Evolutionary conservation across 2,888 invertebrate genomes (phyloP), one percentile per base, ranked within the genome.

Genomic region (Prenolepis imparis): DNA sequence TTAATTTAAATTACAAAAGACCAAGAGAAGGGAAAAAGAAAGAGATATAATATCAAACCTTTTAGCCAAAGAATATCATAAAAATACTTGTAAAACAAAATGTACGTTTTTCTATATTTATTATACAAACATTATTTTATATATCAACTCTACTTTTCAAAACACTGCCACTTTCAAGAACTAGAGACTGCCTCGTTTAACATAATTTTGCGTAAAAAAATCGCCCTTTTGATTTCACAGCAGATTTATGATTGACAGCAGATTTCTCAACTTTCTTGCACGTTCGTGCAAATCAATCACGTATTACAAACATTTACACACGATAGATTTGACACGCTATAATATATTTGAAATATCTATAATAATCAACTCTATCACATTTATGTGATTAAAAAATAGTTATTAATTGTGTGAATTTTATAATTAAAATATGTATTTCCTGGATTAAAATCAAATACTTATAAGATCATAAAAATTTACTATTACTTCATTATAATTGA

Each of bases 351-450:
- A 67, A 64, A 39, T 66, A 28, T 41, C 24, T 15, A n/a, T 12
- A 2, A 9, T 48, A 36, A 24, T 66, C 28, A 5, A 36, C 36
- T 36, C 5, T 36, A 36, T 36, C 36, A 36, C 36, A 28, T 28
- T 32, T 36, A 36, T 36, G 52, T 28, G n/a, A 21, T 24, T 5
- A 64, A 81, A 81, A 81, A 73, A 36, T 52, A 48, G 5, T 48
- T 59, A 61, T 73, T 52, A 63, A 81, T 63, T 39, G n/a, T 11
- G 8, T 28, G 48, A 32, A n/a, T 63, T 59, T 44, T 39, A 48
- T 59, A 18, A 63, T 61, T 72, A 59, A 80, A 63, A 55, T 63
- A n/a, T n/a, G 64, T 24, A n/a, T 32, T 66, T 39, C 39, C 28
- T 28, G 9, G 15, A 5, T 24, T 66, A 44, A 55, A 77, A 77